Conservation (phyloP, 2,113 vertebrate genomes). For the Malurus cyaneus region DNA sequence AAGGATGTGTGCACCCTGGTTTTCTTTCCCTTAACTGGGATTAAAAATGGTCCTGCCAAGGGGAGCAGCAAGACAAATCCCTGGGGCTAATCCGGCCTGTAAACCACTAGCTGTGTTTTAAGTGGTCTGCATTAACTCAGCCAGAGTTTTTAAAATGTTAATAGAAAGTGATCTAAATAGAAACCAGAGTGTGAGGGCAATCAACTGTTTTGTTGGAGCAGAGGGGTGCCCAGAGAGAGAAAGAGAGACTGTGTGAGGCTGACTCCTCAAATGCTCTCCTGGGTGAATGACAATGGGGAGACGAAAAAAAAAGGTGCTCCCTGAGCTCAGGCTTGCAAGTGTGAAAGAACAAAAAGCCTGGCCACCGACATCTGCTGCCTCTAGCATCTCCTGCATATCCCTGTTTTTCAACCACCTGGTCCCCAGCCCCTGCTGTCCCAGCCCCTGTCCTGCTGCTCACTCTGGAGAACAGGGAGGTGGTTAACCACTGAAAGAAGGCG, state of each 20-base stretch:
- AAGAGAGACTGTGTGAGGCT: neutral
- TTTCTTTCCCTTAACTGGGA: neutral
- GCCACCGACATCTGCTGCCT: slow-evolving; percentile 81
- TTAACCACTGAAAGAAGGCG: neutral
- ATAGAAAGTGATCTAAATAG: slow-evolving; percentile 38
- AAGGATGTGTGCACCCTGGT: neutral
- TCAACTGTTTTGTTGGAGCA: neutral
- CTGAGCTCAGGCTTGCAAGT: slow-evolving; percentile 49
- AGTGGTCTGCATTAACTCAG: neutral
- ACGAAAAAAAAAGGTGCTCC: slow-evolving; percentile 74
- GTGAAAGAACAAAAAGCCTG: slow-evolving; percentile 73
- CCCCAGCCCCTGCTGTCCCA: neutral
- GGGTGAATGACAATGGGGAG: slow-evolving; percentile 82
- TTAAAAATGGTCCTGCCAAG: neutral
- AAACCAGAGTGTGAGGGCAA: slow-evolving; percentile 19
- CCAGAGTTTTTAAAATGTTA: slow-evolving; percentile 11
- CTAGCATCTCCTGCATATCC: slow-evolving; percentile 67
- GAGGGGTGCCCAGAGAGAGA: neutral
- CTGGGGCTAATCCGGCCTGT: neutral
- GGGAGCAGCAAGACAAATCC: neutral
- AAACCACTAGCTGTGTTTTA: neutral
- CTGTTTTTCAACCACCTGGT: slow-evolving; percentile 34
- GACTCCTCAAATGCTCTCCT: slow-evolving; percentile 61
- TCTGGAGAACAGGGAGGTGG: neutral
- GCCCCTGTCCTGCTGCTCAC: neutral